Conservation (phyloP, 2,888 invertebrate genomes). For the Caenorhabditis plicata region DNA sequence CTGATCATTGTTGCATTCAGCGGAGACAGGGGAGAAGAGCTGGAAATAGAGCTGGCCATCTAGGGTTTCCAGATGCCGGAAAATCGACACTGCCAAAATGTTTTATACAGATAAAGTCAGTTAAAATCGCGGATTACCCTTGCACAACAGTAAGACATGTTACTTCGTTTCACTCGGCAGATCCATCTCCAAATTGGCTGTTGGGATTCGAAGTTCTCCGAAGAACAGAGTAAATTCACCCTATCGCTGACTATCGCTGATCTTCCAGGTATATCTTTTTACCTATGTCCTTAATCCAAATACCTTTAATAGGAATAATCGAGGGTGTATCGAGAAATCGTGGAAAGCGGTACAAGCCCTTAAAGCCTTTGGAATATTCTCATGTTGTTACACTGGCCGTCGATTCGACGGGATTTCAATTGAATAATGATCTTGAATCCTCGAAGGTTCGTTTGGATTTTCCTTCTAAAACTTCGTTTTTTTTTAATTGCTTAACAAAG, state of each 20-base stretch:
- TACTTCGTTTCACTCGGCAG: no score
- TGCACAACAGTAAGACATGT: constrained; percentile 55
- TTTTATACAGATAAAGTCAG: constrained; percentile 51
- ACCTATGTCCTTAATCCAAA: no score
- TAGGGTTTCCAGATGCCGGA: constrained; percentile 64
- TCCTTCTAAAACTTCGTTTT: no score
- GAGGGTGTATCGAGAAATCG: constrained; percentile 60
- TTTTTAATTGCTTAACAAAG: no score
- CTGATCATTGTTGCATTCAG: no score
- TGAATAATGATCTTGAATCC: constrained; percentile 48
- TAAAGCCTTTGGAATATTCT: constrained; percentile 62
- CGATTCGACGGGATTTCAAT: constrained; percentile 57
- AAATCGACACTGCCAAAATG: constrained; percentile 62
- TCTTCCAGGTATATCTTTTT: no score
- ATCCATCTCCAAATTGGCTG: constrained; percentile 40
- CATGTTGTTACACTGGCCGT: constrained; percentile 60
- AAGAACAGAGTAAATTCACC: constrained; percentile 55
- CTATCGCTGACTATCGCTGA: constrained; percentile 58
- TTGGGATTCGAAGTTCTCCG: constrained; percentile 17
- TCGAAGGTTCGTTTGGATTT: no score
- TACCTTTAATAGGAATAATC: no score
- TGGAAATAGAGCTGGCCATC: no score
- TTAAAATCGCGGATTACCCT: constrained; percentile 61
- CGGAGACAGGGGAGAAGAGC: no score
- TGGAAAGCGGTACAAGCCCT: constrained; percentile 55